Conservation (phyloP, 2,888 invertebrate genomes). For the Drosophila eohydei region DNA sequence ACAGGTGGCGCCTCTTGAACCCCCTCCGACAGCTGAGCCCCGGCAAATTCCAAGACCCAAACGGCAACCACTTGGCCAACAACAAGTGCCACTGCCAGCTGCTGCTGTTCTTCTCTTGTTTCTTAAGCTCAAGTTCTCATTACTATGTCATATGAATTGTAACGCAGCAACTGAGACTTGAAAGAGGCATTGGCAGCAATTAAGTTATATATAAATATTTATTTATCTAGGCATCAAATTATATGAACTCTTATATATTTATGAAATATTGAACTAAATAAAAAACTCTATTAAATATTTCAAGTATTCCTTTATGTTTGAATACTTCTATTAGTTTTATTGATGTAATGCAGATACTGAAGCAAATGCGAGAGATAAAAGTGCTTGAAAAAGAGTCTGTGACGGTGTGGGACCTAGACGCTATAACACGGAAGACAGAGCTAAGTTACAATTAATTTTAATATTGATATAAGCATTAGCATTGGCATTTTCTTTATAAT, state of each 20-base stretch:
- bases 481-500: too few species aligned
- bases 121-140: conserved; percentile 22
- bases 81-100: conserved; percentile 9
- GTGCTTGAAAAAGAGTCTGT: too few species aligned
- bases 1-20: conserved; percentile 42
- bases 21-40: background rate
- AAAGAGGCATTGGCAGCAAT: background rate
- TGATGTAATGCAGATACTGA: too few species aligned
- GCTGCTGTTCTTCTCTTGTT: conserved; percentile 1
- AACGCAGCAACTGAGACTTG: conserved; percentile 6
- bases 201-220: background rate
- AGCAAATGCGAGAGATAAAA: too few species aligned
- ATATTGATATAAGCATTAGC: too few species aligned
- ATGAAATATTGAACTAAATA: too few species aligned
- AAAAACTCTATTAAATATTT: background rate
- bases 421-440: too few species aligned
- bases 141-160: conserved; percentile 24
- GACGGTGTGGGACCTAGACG: too few species aligned
- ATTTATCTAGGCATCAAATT: background rate
- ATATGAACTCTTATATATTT: background rate
- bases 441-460: too few species aligned
- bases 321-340: too few species aligned
- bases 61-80: conserved; percentile 36
- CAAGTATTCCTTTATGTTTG: too few species aligned
- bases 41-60: conserved; percentile 21